A percentile compares a stretch with the other conserved stretches of the same genome.
Evolutionary conservation across 23 tunicate genomes (phyloP).

Genomic region (Halocynthia roretzi): DNA sequence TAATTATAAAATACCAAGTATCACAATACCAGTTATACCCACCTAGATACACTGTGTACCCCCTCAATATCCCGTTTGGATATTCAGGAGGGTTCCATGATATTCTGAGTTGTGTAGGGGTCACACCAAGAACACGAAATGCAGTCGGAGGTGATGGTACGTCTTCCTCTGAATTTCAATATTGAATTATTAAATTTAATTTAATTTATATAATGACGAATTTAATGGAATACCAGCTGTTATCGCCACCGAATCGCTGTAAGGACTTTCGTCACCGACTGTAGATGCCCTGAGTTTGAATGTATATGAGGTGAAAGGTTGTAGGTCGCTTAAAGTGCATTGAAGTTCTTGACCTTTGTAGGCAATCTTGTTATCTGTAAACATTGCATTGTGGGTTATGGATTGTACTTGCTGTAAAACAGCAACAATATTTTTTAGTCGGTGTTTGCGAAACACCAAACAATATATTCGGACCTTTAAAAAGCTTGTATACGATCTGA

Average conservation of each 20-base stretch:
- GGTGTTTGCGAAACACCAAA: too few species aligned
- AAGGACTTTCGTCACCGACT: slow-evolving; percentile 79
- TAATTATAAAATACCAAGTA: neutral
- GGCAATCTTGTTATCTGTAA: slow-evolving; percentile 48
- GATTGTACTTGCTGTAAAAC: too few species aligned
- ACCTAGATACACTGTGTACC: slow-evolving; percentile 67
- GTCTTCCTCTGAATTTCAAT: slow-evolving; percentile 49
- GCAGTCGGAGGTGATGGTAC: slow-evolving; percentile 58
- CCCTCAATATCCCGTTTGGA: slow-evolving; percentile 54
- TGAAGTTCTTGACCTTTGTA: slow-evolving; percentile 69
- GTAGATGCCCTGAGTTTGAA: slow-evolving; percentile 61
- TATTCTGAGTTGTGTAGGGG: slow-evolving; percentile 59
- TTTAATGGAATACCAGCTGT: slow-evolving; percentile 36
- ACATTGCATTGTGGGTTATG: neutral
- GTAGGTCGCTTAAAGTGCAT: slow-evolving; percentile 24
- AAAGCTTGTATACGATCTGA: slow-evolving; percentile 52
- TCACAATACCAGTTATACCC: neutral
- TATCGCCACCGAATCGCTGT: slow-evolving; percentile 44
- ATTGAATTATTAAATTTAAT: neutral
- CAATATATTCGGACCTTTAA: slow-evolving; percentile 21
- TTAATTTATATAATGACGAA: neutral
- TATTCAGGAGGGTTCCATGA: slow-evolving; percentile 70
- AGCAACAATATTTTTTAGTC: too few species aligned
- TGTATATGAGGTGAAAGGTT: slow-evolving; percentile 42
- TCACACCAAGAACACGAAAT: slow-evolving; percentile 61